Conservation (phyloP, 1,140 invertebrate genomes). For the Drosophila lini region DNA sequence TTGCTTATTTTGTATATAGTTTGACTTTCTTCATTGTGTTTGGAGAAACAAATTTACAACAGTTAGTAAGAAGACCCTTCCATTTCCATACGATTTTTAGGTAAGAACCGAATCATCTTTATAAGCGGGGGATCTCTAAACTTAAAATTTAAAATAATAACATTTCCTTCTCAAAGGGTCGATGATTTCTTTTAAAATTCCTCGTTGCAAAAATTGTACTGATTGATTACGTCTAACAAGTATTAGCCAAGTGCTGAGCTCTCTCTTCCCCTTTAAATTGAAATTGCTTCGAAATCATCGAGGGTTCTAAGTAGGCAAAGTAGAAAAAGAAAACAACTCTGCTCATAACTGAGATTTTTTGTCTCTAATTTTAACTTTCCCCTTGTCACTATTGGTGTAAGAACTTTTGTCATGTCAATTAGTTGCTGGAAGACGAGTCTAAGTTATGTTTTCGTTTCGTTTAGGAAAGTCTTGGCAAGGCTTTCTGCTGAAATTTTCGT, state of each 20-base stretch:
- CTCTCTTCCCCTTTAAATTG: conserved; percentile 18
- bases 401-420: conserved; percentile 69
- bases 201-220: conserved; percentile 80
- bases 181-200: conserved; percentile 62
- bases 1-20: conserved; percentile 67
- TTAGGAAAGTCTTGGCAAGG: conserved; percentile 47
- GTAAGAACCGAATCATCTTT: conserved; percentile 7
- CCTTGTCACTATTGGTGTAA: conserved; percentile 51
- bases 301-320: conserved; percentile 13
- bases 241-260: conserved; percentile 44
- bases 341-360: conserved; percentile 15
- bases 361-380: conserved; percentile 26
- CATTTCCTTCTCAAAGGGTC: neutral
- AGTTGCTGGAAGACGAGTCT: conserved; percentile 81
- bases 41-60: conserved; percentile 67
- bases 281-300: conserved; percentile 17
- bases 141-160: conserved; percentile 10
- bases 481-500: conserved; percentile 38
- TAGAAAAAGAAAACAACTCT: neutral
- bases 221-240: conserved; percentile 63
- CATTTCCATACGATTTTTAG: conserved; percentile 1
- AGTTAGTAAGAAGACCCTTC: conserved; percentile 30
- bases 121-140: neutral
- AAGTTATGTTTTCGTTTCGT: conserved; percentile 55
- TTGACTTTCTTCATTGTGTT: conserved; percentile 28